Percentiles rank a stretch among this genome's conserved stretches.
Conservation (phyloP, 1,140 invertebrate species). For the Dendroctonus valens region DNA sequence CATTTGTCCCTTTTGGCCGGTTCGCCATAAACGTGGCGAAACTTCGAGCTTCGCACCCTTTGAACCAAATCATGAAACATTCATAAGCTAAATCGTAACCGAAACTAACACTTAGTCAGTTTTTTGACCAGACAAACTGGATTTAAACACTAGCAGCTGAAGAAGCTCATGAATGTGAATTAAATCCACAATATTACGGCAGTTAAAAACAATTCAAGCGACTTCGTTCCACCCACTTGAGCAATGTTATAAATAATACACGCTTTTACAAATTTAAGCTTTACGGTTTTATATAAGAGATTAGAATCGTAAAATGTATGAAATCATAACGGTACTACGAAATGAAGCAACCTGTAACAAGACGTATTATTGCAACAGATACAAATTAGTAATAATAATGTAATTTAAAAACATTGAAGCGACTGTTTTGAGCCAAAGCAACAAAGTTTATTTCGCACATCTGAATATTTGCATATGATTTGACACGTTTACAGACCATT, state of each 20-base stretch:
- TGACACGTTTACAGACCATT: too few relatives aligned
- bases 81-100: neutral
- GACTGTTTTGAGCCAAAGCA: too few relatives aligned
- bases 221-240: neutral
- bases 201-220: neutral
- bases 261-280: too few relatives aligned
- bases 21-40: conserved; percentile 89
- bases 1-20: conserved; percentile 84
- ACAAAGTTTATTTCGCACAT: too few relatives aligned
- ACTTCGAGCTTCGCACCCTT: conserved; percentile 84
- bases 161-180: neutral
- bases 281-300: too few relatives aligned
- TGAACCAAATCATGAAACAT: conserved; percentile 71
- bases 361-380: too few relatives aligned
- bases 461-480: too few relatives aligned
- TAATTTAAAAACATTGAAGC: too few relatives aligned
- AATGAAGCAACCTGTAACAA: too few relatives aligned
- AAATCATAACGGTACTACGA: too few relatives aligned
- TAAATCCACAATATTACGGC: neutral
- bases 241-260: conserved; percentile 2
- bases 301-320: too few relatives aligned
- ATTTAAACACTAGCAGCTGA: neutral
- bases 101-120: neutral
- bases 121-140: neutral
- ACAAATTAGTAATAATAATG: too few relatives aligned